A percentile compares a stretch with the other conserved stretches of the same genome.
Conservation (phyloP, 2,113 vertebrate species). For the Phoenicopterus ruber region DNA sequence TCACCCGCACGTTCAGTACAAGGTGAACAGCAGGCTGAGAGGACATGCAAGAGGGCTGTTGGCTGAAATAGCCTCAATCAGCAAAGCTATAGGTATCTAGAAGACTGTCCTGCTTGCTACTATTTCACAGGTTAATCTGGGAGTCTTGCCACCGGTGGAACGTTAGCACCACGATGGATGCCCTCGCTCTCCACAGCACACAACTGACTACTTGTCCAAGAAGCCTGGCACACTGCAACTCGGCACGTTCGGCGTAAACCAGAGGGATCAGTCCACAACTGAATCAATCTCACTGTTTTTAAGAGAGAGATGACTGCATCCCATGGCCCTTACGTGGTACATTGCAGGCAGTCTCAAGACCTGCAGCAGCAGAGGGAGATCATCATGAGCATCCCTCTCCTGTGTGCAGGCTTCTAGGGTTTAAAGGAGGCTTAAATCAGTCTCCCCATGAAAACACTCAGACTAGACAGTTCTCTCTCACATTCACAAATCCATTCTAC, state of each 20-base stretch:
- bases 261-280: not conserved
- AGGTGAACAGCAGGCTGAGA: not conserved
- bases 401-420: not conserved
- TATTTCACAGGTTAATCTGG: not conserved
- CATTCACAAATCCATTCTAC: not conserved
- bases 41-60: not conserved
- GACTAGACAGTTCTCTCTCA: not conserved
- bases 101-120: not conserved
- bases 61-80: not conserved
- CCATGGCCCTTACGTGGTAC: not conserved
- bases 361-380: not conserved
- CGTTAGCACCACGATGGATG: not conserved
- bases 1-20: fast-evolving
- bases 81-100: not conserved
- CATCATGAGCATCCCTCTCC: not conserved
- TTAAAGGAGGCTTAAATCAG: not conserved
- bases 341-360: not conserved
- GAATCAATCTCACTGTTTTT: not conserved
- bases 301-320: not conserved
- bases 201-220: not conserved
- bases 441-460: not conserved
- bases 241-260: not conserved
- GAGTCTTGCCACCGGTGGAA: fast-evolving
- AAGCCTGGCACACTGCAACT: not conserved
- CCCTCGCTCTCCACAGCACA: not conserved